A percentile compares a stretch with the other conserved stretches of the same genome.
These are phyloP conservation scores for Sitobion miscanthi DNA, from an alignment of 1,140 invertebrate species.

Conservation along the genomic window DNA sequence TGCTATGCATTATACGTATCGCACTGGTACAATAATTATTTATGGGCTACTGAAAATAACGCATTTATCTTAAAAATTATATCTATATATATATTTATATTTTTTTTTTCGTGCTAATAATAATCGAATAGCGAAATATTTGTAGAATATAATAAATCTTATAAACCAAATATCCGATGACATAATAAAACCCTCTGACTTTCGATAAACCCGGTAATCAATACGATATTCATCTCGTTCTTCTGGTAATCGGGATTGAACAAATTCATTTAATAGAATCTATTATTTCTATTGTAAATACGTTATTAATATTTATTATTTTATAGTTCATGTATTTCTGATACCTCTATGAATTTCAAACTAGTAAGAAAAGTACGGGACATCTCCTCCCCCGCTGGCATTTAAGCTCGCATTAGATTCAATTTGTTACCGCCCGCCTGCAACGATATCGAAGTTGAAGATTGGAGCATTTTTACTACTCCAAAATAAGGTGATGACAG, in stretches of 20 bases:
- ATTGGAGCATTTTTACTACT: not conserved
- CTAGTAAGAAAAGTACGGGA: too few species aligned
- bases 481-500: not conserved
- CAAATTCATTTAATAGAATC: not conserved
- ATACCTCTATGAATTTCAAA: too few species aligned
- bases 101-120: not conserved
- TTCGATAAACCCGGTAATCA: not conserved
- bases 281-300: not conserved
- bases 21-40: not conserved
- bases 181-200: not conserved
- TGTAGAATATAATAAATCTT: not conserved
- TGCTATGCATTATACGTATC: not conserved
- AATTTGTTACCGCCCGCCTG: too few species aligned
- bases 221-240: not conserved
- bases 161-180: not conserved
- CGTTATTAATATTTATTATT: not conserved
- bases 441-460: not conserved
- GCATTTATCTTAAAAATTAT: not conserved
- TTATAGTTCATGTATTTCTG: not conserved
- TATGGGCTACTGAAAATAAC: not conserved
- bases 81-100: not conserved
- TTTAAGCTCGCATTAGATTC: too few species aligned
- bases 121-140: not conserved
- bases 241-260: not conserved
- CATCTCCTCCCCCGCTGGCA: too few species aligned